A percentile compares a stretch with the other conserved stretches of the same genome.
These are phyloP conservation scores for Pyrrhia umbra DNA, from an alignment of 2,888 invertebrate genomes.

Conservation along the genomic window DNA sequence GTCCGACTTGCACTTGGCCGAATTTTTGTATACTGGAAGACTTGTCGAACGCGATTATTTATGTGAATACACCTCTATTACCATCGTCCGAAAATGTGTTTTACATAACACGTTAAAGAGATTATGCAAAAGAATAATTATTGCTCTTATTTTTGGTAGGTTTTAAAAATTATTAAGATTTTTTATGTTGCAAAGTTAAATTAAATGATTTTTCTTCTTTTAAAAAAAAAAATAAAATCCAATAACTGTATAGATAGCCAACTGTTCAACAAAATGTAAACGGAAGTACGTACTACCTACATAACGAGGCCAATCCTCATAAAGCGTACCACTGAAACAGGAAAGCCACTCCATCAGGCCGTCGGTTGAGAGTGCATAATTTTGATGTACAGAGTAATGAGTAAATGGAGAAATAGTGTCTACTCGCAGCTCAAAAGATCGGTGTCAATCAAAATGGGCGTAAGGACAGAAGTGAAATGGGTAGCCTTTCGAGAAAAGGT, in stretches of 20 bases:
- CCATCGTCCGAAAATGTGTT: constrained; percentile 14
- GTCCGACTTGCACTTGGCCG: too few relatives aligned
- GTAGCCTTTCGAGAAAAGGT: too few relatives aligned
- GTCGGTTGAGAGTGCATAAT: constrained; percentile 69
- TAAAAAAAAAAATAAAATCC: too few relatives aligned
- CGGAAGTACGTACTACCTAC: constrained; percentile 28
- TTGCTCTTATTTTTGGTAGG: too few relatives aligned
- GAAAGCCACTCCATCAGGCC: constrained; percentile 71
- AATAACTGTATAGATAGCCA: background rate
- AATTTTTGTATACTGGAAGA: constrained; percentile 30
- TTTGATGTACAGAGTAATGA: constrained; percentile 54
- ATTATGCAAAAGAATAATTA: too few relatives aligned
- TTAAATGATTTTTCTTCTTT: too few relatives aligned
- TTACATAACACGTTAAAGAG: background rate
- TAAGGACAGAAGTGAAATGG: too few relatives aligned
- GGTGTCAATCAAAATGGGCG: background rate
- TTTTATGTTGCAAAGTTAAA: too few relatives aligned
- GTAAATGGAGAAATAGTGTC: constrained; percentile 21
- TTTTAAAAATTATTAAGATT: too few relatives aligned
- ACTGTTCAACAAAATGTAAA: constrained; percentile 7
- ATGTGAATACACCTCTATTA: constrained; percentile 57
- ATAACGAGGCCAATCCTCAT: constrained; percentile 75
- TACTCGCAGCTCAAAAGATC: too few relatives aligned
- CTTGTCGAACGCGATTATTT: constrained; percentile 31
- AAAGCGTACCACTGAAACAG: constrained; percentile 69